Evolutionary conservation across 2,888 invertebrate species (phyloP), one percentile per base, ranked within the genome.

Genomic region (Sphecodes monilicornis): DNA sequence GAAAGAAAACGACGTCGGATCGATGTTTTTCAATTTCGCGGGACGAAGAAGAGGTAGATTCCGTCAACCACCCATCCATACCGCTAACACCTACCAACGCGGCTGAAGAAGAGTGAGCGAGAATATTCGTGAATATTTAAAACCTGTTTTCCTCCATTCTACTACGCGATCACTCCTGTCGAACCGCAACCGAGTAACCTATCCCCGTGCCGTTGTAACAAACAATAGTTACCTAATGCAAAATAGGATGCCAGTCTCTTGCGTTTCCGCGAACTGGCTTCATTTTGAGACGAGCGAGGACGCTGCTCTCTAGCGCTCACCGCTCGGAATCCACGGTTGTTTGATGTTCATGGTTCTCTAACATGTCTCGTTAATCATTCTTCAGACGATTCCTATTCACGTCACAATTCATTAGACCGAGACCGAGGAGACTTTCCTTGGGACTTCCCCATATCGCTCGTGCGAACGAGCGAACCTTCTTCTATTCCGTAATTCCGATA

Each of bases 161-260:
- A 13, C 70, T 29, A 3, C 43, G n/a, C 46, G 4, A 26, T 13
- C 10, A 41, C 16, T 18, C 29, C 60, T 16, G 13, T 26, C 26
- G 57, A 16, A 22, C 22, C 66, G 5, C 22, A 4, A 10, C 1
- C 36, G 10, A 32, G 18, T 22, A 32, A 36, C 32, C 36, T 36
- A 11, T 77, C 39, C 60, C 54, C 18, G 43, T 39, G 29, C 50
- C 50, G 72, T 26, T 75, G 71, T 66, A 29, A 80, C 69, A 85
- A 80, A 82, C 82, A 91, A 91, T 91, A 84, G 87, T 70, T 68
- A 82, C 78, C 88, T 91, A 90, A 91, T 91, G 81, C 83, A 60
- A 86, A 78, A 81, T 82, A 79, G 85, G 85, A 86, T 76, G 74
- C 73, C 76, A 71, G 68, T 73, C 81, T 80, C 78, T 80, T 72